Conservation (phyloP, 35 echinoderm and acorn worm genomes). For the Lytechinus pictus region DNA sequence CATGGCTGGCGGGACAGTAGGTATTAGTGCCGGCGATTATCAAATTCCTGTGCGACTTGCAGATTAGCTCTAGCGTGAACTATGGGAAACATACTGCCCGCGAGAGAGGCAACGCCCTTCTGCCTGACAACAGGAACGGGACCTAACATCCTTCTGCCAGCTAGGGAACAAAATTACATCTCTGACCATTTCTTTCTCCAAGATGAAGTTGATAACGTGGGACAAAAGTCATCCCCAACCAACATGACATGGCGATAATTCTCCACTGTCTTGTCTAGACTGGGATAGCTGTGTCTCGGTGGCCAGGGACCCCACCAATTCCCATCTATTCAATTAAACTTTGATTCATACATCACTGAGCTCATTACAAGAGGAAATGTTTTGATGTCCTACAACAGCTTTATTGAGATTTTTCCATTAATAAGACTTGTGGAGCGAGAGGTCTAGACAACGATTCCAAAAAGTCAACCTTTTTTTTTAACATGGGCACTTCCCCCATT, state of each 20-base stretch:
- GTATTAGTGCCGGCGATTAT: no score
- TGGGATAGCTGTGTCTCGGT: background rate
- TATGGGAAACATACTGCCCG: no score
- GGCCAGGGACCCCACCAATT: background rate
- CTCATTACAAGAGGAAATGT: background rate
- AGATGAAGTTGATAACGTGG: background rate
- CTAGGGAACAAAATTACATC: no score
- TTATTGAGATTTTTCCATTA: background rate
- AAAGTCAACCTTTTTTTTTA: background rate
- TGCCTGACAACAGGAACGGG: no score
- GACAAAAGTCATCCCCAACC: background rate
- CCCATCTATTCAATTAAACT: background rate
- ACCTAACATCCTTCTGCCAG: no score
- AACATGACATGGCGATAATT: background rate
- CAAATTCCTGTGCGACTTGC: no score
- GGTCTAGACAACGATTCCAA: background rate
- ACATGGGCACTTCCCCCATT: background rate
- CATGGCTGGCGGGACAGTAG: no score
- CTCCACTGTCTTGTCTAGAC: background rate
- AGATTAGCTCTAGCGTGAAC: no score
- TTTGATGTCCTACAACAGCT: background rate
- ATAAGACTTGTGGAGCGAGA: background rate
- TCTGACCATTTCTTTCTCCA: background rate
- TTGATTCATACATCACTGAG: background rate
- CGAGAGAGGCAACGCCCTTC: no score